These are phyloP conservation scores for Ianthella basta DNA, from an alignment of 37 sponge, comb jelly and placozoan genomes.

Conservation along the genomic window DNA sequence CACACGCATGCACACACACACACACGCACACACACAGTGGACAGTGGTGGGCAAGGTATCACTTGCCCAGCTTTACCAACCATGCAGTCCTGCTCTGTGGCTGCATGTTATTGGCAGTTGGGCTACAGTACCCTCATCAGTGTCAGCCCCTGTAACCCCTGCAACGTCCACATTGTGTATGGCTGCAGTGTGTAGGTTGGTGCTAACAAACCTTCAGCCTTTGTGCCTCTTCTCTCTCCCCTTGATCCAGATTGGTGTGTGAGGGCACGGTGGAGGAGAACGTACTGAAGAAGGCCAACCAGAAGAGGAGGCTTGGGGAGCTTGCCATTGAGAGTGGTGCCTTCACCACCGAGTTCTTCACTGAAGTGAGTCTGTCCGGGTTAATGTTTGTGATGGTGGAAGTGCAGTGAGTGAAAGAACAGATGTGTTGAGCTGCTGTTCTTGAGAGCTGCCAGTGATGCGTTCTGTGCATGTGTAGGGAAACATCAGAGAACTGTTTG, in stretches of 20 bases:
- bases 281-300: conserved; percentile 98
- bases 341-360: conserved; percentile 97
- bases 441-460: neutral
- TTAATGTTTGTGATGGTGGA: neutral
- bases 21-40: neutral
- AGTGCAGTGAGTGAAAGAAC: neutral
- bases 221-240: neutral
- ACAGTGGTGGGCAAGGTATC: no score
- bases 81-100: neutral
- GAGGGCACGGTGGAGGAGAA: conserved; percentile 96
- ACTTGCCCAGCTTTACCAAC: conserved; percentile 32
- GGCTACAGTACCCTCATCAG: neutral
- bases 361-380: conserved; percentile 59
- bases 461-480: neutral
- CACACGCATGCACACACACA: neutral
- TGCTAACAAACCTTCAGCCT: neutral
- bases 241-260: conserved; percentile 74
- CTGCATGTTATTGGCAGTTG: conserved; percentile 19
- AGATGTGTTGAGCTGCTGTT: neutral
- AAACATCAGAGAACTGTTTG: conserved; percentile 25
- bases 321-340: conserved; percentile 97
- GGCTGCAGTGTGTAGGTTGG: neutral
- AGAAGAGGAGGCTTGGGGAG: conserved; percentile 92
- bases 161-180: neutral
- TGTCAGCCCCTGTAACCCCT: neutral